Percentiles rank a stretch among this genome's conserved stretches.
phyloP scores from a whole-genome alignment of 2,888 invertebrate species.

The Cephonodes hylas region DNA sequence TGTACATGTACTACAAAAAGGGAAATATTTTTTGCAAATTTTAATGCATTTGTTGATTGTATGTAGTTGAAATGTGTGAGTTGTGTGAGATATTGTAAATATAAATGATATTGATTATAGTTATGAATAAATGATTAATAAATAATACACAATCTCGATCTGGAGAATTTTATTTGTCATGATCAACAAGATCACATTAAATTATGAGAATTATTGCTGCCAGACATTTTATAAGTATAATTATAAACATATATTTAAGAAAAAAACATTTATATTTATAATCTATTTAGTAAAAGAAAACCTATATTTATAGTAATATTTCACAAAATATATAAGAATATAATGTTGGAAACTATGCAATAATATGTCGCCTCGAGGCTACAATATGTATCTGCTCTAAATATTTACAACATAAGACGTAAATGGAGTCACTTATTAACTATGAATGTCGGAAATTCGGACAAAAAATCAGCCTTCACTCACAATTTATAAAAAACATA shows the following conservation, averaged over 20 bases:
- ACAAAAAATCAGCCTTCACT: constrained; percentile 9
- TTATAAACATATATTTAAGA: background rate
- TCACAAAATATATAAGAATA: constrained; percentile 7
- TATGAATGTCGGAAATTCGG: constrained; percentile 4
- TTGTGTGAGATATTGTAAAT: constrained; percentile 63
- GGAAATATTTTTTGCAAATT: constrained; percentile 54
- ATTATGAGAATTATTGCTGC: constrained; percentile 4
- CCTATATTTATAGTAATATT: constrained; percentile 3
- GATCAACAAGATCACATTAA: background rate
- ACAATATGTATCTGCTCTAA: background rate
- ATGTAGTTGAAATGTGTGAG: constrained; percentile 45
- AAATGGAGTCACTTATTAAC: constrained; percentile 6
- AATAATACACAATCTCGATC: constrained; percentile 11
- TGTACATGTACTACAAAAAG: constrained; percentile 36
- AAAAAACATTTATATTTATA: constrained; percentile 4
- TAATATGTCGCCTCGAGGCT: background rate
- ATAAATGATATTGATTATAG: constrained; percentile 68
- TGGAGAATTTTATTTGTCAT: constrained; percentile 2
- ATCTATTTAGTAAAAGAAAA: constrained; percentile 2
- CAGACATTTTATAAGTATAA: background rate
- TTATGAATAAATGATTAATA: constrained; percentile 60
- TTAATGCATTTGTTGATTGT: constrained; percentile 64
- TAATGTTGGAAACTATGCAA: constrained; percentile 1
- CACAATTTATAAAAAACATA: constrained; percentile 2
- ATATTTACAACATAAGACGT: constrained; percentile 5